These are phyloP conservation scores for Mionectes macconnelli DNA, from an alignment of 2,113 vertebrate genomes.

Conservation along the genomic window DNA sequence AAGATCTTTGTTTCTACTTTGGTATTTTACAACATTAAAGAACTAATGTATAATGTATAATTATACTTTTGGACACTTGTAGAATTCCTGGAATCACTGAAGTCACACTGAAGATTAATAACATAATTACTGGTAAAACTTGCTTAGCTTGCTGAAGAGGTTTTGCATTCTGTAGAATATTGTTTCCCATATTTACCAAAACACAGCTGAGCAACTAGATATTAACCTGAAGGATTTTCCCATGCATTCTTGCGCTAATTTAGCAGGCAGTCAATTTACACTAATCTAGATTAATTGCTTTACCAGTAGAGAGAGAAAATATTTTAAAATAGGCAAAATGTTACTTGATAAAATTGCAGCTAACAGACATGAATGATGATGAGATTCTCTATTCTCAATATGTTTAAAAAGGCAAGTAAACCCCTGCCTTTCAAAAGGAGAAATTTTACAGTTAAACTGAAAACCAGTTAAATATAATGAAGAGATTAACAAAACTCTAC, in stretches of 20 bases:
- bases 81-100: not conserved
- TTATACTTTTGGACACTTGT: not conserved
- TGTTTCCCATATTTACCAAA: not conserved
- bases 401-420: not conserved
- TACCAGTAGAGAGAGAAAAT: not conserved
- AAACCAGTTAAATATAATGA: not conserved
- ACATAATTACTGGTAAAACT: conserved; percentile 35
- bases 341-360: not conserved
- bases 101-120: conserved; percentile 20
- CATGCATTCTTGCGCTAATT: conserved; percentile 32
- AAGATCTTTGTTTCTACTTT: not conserved
- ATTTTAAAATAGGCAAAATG: not conserved
- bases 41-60: not conserved
- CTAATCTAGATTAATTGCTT: conserved; percentile 37
- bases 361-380: not conserved
- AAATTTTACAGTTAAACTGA: not conserved
- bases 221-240: conserved; percentile 37
- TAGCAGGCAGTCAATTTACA: conserved; percentile 3
- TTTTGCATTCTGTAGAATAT: not conserved
- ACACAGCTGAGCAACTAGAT: not conserved
- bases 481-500: not conserved
- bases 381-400: not conserved
- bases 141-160: conserved; percentile 32
- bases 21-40: not conserved
- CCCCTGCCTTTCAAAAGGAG: not conserved